phyloP scores from a whole-genome alignment of 2,797 vertebrate species.

The Falco biarmicus region DNA sequence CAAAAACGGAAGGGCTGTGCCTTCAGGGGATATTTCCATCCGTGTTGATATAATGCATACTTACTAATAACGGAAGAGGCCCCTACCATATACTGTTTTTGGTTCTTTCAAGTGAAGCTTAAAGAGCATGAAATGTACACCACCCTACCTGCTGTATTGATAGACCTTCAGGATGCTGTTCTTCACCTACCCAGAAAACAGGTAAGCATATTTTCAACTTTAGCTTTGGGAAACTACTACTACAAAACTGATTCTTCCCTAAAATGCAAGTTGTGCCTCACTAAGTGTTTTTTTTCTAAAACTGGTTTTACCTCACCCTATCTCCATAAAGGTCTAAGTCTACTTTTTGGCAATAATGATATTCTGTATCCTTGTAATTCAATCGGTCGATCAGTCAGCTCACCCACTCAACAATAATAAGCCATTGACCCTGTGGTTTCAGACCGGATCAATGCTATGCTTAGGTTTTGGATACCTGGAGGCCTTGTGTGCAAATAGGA shows the following conservation, averaged over 20 bases:
- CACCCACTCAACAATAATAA: constrained; percentile 53
- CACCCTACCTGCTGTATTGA: neutral
- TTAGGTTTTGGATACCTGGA: constrained; percentile 69
- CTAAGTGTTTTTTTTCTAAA: neutral
- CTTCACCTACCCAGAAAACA: neutral
- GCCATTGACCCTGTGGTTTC: constrained; percentile 70
- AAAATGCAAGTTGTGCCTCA: neutral
- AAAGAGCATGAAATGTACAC: neutral
- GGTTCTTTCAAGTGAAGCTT: neutral
- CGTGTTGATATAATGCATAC: rapidly evolving
- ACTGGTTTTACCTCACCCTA: neutral
- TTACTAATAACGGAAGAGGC: neutral
- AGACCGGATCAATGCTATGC: constrained; percentile 68
- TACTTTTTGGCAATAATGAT: constrained; percentile 41
- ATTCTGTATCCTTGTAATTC: constrained; percentile 54
- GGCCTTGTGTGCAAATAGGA: constrained; percentile 65
- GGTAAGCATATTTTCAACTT: neutral
- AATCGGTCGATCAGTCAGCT: constrained; percentile 38
- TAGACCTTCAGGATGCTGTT: neutral
- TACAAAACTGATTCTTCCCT: neutral
- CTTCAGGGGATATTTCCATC: neutral
- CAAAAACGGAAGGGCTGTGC: neutral
- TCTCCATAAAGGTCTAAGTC: neutral
- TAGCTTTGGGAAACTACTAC: neutral
- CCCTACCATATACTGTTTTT: neutral